Base-by-base conservation (phyloP, 2,113 vertebrate genomes). In the Scatophagus argus region DNA sequence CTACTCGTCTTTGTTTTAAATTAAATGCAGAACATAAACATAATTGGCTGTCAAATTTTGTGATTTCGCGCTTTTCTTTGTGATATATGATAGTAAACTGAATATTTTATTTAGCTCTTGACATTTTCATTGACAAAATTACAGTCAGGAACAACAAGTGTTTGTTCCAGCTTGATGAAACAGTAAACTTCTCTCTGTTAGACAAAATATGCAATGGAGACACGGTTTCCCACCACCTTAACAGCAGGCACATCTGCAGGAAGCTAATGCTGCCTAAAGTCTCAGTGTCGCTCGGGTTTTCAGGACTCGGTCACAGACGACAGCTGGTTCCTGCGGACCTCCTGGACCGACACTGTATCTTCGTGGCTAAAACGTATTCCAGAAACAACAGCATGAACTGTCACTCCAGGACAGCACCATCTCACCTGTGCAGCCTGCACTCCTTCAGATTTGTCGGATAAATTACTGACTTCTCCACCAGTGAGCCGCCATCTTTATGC, bases 361-460 rank as follows among this genome's bases (percentile, higher is more conserved):
- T 66, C 39, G 17, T 3, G 19, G 21, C n/a, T 47, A 9, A 66
- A 55, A 27, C 16, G 2, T 27, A 11, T 13, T 21, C 3, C 21
- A 23, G n/a, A 14, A 52, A 25, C 12, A 5, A 14, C 19, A 23
- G 25, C 16, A 46, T 36, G 25, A 19, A 44, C 0, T 25, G 2
- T 34, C 46, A 1, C 10, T 36, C 5, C 59, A 43, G 46, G 58
- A n/a, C 36, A 1, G 23, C 1, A 19, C 9, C 6, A 11, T 58
- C 9, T 17, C 41, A 39, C 11, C 8, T 29, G 39, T 29, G 38
- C 7, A 41, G 6, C 16, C 21, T 47, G 3, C 27, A 27, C 21
- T 54, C 69, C 38, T 49, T 61, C 21, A 54, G 8, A 25, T 21
- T 25, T 41, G 23, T 54, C 6, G 27, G 64, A 74, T 63, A 41